Conservation (phyloP, 2,113 vertebrate species). For the Anoura caudifer region DNA sequence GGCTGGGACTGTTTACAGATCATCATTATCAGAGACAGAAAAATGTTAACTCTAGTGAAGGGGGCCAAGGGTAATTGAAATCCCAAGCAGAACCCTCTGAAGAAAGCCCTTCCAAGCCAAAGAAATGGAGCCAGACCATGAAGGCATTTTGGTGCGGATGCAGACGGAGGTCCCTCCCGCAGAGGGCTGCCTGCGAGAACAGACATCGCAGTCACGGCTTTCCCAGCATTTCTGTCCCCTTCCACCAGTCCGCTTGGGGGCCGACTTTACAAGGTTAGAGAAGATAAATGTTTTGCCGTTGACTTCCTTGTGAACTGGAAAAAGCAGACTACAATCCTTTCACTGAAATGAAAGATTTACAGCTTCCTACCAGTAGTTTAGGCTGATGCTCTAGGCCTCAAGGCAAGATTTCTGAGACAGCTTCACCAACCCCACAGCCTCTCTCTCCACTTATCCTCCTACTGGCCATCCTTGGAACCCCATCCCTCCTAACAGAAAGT, state of each 20-base stretch:
- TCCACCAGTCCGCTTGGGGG: not conserved
- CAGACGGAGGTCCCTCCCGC: not conserved
- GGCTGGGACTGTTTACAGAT: not conserved
- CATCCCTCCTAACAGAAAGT: not conserved
- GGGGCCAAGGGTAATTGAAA: not conserved
- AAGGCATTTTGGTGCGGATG: not conserved
- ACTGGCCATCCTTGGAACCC: not conserved
- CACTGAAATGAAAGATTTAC: constrained; percentile 39
- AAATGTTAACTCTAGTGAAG: not conserved
- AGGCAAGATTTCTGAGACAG: constrained; percentile 18
- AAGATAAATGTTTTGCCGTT: constrained; percentile 28
- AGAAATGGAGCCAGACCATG: not conserved
- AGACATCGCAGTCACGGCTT: not conserved
- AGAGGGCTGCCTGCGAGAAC: not conserved
- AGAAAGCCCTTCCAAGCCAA: not conserved
- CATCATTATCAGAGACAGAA: constrained; percentile 40
- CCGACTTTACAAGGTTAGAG: constrained; percentile 6
- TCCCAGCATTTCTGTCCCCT: not conserved
- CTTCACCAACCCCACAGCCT: not conserved
- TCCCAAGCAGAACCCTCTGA: not conserved
- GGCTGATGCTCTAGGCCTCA: not conserved
- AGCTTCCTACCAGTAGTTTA: constrained; percentile 39
- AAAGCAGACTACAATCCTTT: constrained; percentile 1
- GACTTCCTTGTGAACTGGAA: constrained; percentile 10
- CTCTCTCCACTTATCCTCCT: not conserved